phyloP scores from a whole-genome alignment of 2,113 vertebrate genomes.

The Cromileptes altivelis region DNA sequence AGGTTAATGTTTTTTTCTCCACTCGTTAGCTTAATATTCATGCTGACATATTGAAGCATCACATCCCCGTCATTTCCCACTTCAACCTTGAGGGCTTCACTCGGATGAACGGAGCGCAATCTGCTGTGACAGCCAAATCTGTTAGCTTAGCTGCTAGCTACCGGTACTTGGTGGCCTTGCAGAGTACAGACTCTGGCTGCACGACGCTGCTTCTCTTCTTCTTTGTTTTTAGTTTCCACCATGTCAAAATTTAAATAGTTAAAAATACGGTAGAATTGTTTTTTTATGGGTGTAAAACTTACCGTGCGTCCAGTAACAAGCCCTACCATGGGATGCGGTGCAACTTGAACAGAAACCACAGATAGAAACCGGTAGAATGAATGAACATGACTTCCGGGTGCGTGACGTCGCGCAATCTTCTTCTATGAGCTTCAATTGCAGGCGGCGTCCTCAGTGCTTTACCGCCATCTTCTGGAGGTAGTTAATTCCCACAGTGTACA shows the following conservation, averaged over 20 bases:
- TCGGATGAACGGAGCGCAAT: background rate
- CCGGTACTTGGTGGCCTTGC: conserved; percentile 42
- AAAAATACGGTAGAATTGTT: rapidly evolving
- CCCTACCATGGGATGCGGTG: conserved; percentile 58
- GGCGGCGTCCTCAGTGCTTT: background rate
- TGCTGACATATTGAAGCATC: background rate
- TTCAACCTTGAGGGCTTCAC: conserved; percentile 61
- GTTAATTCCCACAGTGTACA: background rate
- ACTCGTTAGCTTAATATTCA: background rate
- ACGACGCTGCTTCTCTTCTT: background rate
- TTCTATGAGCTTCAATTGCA: background rate
- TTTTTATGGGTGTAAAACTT: conserved; percentile 29
- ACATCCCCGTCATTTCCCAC: background rate
- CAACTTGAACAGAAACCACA: conserved; percentile 35
- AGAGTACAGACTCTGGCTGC: background rate
- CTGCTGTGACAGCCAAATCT: conserved; percentile 50
- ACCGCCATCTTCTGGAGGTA: conserved; percentile 6
- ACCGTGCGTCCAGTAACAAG: conserved; percentile 56
- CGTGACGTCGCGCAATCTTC: conserved; percentile 35
- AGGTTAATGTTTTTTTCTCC: background rate
- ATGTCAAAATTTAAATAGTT: background rate
- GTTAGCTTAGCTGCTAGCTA: conserved; percentile 71
- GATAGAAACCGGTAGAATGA: conserved; percentile 67
- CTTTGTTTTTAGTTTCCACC: background rate
- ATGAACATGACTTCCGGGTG: conserved; percentile 66